Base-by-base conservation (phyloP, 1,140 invertebrate species). In the Homarus americanus region DNA sequence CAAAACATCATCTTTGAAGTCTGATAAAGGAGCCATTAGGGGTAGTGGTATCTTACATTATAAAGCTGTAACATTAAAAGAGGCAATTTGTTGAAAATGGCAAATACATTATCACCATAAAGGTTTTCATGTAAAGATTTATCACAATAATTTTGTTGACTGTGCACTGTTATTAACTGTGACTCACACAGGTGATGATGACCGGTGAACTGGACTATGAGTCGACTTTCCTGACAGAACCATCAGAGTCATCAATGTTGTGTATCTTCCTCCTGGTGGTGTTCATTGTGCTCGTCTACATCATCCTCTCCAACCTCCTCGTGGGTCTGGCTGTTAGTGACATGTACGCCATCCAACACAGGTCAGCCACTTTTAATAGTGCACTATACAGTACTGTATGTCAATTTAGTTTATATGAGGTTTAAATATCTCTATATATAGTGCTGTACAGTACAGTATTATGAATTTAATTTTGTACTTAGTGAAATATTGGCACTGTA, bases 191-290 rank as follows among this genome's bases (percentile, higher is more conserved):
- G 9, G 96, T 97, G 76, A 98, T 98, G 97, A 97, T 98, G 97
- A 97, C 97, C 0, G 97, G 97, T 0, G 97, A 98, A 93, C 94
- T 98, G 44, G 97, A 98, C 93, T 98, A 97, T 93, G 97, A 97
- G 93, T 96, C 97, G 89, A 96, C 97, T 79, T 97, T 98, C 93
- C 97, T 97, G 93, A 94, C 95, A 28, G 94, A 96, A 17, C 93
- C 96, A 49, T 93, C 94, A 2, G 93, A 93, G 0, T 94, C 95
- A 0, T 93, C 94, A 36, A 94, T 94, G 40, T 96, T 96, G 93
- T 95, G 95, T 0, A 95, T 96, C 1, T 97, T 97, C 0, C 95
- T 97, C 0, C 97, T 97, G 7, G 95, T 98, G 93, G 95, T 95
- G 58, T 98, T 98, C 94, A 96, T 97, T 0, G 94, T 98, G 3